phyloP scores from a whole-genome alignment of 2,113 vertebrate genomes.

The Corythaeola cristata region DNA sequence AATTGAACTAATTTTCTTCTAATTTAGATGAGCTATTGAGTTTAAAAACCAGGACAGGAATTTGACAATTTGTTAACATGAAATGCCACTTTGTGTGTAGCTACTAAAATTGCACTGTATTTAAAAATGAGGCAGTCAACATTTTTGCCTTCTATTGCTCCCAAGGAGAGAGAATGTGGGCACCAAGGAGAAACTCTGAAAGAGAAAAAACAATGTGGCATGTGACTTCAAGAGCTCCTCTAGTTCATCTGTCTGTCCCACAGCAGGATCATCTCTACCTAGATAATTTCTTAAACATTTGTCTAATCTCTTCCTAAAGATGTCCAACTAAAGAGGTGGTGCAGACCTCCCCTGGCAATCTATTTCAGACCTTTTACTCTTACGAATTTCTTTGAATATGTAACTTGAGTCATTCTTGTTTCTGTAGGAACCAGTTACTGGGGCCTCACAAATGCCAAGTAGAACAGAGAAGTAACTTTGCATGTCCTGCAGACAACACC shows the following conservation, averaged over 20 bases:
- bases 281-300: background rate
- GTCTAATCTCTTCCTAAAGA: background rate
- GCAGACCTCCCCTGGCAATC: background rate
- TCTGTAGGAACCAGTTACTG: background rate
- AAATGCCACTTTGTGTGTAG: background rate
- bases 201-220: background rate
- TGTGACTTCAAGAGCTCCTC: background rate
- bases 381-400: background rate
- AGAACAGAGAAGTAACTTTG: background rate
- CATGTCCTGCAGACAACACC: background rate
- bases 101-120: background rate
- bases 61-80: background rate
- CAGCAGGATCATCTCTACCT: background rate
- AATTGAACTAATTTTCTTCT: background rate
- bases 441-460: background rate
- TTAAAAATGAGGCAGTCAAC: background rate
- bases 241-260: background rate
- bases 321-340: background rate
- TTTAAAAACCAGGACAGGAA: background rate
- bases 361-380: background rate
- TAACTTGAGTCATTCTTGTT: background rate
- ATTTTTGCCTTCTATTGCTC: background rate
- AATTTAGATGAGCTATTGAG: background rate
- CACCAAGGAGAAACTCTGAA: background rate
- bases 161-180: background rate